Percentiles rank a stretch among this genome's conserved stretches.
Conservation (phyloP, 2,113 vertebrate species). For the Mola mola region DNA sequence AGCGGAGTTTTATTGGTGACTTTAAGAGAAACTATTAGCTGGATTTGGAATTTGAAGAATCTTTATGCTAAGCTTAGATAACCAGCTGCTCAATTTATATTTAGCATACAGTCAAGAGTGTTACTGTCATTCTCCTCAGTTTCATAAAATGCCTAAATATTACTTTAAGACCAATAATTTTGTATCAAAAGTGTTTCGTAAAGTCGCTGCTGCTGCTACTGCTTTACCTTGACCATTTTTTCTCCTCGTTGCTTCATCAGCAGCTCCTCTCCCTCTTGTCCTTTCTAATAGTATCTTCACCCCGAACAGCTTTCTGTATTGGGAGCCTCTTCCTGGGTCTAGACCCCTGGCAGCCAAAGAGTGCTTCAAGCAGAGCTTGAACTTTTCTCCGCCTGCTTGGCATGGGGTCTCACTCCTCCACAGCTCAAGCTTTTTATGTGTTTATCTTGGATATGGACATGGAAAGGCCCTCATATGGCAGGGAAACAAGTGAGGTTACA, state of each 20-base stretch:
- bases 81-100: no score
- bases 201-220: neutral
- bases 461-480: slow-evolving; percentile 62
- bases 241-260: no score
- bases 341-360: slow-evolving; percentile 61
- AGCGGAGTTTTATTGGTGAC: no score
- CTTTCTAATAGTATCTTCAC: slow-evolving; percentile 13
- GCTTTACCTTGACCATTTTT: neutral
- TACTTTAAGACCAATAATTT: no score
- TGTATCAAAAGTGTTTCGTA: no score
- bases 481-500: slow-evolving; percentile 45
- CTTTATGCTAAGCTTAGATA: no score
- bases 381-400: slow-evolving; percentile 59
- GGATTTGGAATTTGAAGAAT: no score
- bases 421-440: slow-evolving; percentile 74
- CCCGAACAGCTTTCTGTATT: slow-evolving; percentile 24
- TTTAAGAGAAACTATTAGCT: no score
- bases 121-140: no score
- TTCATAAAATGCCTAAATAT: no score
- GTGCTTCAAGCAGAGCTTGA: slow-evolving; percentile 40
- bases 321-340: slow-evolving; percentile 47
- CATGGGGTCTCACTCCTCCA: slow-evolving; percentile 66
- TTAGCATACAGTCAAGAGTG: slow-evolving; percentile 2
- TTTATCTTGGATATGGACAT: slow-evolving; percentile 77
- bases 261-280: no score